Evolutionary conservation across 2,113 vertebrate species (phyloP).

Genomic region (Myodes glareolus): DNA sequence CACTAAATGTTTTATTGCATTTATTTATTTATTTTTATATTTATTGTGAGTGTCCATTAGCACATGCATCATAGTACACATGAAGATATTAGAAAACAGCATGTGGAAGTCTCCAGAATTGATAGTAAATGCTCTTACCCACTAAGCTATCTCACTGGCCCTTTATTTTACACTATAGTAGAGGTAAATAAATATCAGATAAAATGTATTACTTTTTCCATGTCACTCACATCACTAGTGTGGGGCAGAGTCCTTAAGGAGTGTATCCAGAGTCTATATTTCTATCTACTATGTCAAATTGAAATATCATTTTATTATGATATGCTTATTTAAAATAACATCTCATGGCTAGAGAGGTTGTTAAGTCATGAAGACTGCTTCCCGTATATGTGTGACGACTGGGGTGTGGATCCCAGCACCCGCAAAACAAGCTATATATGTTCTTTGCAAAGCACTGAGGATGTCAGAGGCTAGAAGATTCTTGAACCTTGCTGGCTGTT

Average conservation of each 20-base stretch:
- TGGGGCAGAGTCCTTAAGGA: not conserved
- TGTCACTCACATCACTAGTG: not conserved
- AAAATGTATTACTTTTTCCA: not conserved
- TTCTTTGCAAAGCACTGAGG: not conserved
- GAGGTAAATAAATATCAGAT: not conserved
- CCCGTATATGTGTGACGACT: not conserved
- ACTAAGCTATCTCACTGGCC: not conserved
- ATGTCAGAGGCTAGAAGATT: no score
- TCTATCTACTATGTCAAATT: not conserved
- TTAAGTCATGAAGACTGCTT: not conserved
- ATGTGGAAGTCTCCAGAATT: not conserved
- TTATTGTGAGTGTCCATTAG: not conserved
- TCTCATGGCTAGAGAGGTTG: not conserved
- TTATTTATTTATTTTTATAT: not conserved
- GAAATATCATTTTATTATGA: constrained; percentile 36
- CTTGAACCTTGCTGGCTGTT: not conserved
- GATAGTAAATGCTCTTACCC: not conserved
- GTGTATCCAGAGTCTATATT: not conserved
- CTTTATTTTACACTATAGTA: not conserved
- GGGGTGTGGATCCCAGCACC: not conserved
- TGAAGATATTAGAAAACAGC: no score
- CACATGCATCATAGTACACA: not conserved
- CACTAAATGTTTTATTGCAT: not conserved
- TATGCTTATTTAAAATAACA: constrained; percentile 40
- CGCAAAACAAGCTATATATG: not conserved